phyloP scores from a whole-genome alignment of 2,113 vertebrate genomes.

The Ciconia stormi region DNA sequence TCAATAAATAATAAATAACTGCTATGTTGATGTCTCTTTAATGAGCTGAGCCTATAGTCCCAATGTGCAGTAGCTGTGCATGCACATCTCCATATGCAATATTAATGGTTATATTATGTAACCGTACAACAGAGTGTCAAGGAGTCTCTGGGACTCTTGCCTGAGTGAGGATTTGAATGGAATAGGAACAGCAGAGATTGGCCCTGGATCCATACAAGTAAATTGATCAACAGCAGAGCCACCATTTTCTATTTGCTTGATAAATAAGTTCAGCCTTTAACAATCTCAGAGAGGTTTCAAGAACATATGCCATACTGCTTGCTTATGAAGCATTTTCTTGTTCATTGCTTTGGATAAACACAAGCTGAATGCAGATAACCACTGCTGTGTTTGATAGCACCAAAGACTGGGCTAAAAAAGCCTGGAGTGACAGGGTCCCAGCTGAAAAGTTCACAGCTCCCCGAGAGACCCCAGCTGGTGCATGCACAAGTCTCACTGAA shows the following conservation, averaged over 20 bases:
- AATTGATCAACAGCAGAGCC: neutral
- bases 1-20: slow-evolving; percentile 27
- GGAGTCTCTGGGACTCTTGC: neutral
- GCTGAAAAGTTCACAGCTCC: neutral
- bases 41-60: neutral
- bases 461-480: neutral
- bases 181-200: neutral
- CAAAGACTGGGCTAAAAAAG: neutral
- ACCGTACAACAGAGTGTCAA: neutral
- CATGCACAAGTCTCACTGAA: neutral
- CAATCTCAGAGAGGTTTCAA: neutral
- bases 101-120: slow-evolving; percentile 41
- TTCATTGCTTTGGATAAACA: neutral
- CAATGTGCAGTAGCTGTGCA: neutral
- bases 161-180: neutral
- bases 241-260: neutral
- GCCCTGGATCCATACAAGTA: neutral
- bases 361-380: neutral
- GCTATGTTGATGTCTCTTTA: neutral
- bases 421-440: neutral
- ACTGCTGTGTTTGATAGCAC: neutral
- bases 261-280: neutral
- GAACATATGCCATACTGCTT: neutral
- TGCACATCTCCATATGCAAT: neutral
- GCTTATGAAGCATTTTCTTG: neutral